phyloP scores from a whole-genome alignment of 2,113 vertebrate genomes.

The Bombycilla garrulus region DNA sequence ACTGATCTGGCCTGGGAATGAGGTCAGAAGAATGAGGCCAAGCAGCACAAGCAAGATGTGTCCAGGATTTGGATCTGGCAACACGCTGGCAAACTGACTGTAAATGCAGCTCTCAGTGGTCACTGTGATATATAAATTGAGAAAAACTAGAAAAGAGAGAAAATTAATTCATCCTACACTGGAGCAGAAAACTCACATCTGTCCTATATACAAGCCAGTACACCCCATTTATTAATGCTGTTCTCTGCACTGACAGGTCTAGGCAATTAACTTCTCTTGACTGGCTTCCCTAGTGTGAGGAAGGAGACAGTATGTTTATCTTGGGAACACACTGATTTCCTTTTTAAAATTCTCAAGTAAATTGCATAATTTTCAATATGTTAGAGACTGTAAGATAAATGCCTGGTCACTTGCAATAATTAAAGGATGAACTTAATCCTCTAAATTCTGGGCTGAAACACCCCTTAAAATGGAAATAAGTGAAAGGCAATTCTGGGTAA shows the following conservation, averaged over 20 bases:
- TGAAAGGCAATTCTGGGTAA: background rate
- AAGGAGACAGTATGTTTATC: constrained; percentile 62
- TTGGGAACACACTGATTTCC: constrained; percentile 42
- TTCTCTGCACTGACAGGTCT: constrained; percentile 62
- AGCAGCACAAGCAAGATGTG: background rate
- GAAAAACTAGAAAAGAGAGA: constrained; percentile 42
- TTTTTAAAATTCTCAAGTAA: constrained; percentile 50
- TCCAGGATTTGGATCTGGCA: background rate
- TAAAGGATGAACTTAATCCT: constrained; percentile 32
- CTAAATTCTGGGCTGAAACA: background rate
- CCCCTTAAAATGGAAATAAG: constrained; percentile 5
- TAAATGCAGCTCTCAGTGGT: constrained; percentile 51
- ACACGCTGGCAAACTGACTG: background rate
- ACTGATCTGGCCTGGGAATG: background rate
- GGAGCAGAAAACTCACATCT: constrained; percentile 81
- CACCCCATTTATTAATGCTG: constrained; percentile 80
- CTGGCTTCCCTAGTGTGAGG: constrained; percentile 51
- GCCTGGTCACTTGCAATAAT: constrained; percentile 5
- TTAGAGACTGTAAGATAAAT: background rate
- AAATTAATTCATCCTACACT: constrained; percentile 74
- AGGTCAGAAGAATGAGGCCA: background rate
- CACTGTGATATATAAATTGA: constrained; percentile 54
- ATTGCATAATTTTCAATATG: constrained; percentile 19
- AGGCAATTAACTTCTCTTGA: constrained; percentile 75
- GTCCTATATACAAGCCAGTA: constrained; percentile 77